A percentile compares a stretch with the other conserved stretches of the same genome.
Evolutionary conservation across 1,140 invertebrate genomes (phyloP).

Genomic region (Aphis gossypii): DNA sequence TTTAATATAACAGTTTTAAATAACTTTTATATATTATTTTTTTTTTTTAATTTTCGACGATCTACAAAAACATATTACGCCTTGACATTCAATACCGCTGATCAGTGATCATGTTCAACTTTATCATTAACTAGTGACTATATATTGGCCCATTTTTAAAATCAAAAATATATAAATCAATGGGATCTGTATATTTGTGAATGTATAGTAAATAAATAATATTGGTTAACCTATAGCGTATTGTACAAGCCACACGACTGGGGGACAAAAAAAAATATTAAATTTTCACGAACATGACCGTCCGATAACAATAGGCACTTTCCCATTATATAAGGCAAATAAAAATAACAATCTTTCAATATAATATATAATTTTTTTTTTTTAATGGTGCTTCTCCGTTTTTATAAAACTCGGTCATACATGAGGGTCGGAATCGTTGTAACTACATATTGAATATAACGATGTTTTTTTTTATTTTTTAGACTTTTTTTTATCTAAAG

Average conservation of each 20-base stretch:
- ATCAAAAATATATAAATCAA: neutral
- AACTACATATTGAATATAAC: neutral
- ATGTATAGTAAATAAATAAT: neutral
- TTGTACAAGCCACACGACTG: neutral
- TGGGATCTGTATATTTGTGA: neutral
- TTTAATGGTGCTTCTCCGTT: neutral
- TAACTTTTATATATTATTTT: too few relatives aligned
- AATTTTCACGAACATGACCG: neutral
- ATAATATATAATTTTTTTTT: neutral
- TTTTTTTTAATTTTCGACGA: too few relatives aligned
- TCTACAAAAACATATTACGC: neutral
- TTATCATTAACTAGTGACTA: neutral
- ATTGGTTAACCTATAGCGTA: neutral
- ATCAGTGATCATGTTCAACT: neutral
- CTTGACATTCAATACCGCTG: neutral
- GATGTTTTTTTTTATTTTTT: neutral
- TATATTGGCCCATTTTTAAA: neutral
- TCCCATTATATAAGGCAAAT: constrained; percentile 5
- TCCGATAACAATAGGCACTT: constrained; percentile 31
- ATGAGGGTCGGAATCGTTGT: constrained; percentile 13
- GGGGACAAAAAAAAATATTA: constrained; percentile 5
- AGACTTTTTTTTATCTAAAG: neutral
- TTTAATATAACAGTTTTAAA: too few relatives aligned
- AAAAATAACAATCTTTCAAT: constrained; percentile 14
- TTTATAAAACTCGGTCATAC: neutral